phyloP scores from a whole-genome alignment of 2,113 vertebrate genomes.

The Trinectes maculatus region DNA sequence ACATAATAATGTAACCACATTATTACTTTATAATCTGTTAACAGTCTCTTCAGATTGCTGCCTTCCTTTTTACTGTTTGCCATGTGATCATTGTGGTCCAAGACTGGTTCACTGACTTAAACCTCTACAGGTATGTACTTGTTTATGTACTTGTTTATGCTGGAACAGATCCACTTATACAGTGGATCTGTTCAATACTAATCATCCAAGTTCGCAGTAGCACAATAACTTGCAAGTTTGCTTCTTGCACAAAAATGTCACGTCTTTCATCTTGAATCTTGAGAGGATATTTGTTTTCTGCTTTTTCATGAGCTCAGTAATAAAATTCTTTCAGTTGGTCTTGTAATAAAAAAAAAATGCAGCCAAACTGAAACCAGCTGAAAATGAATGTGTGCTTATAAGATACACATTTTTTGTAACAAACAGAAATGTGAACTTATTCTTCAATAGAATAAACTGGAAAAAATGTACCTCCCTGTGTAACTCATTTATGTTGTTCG shows the following conservation, averaged over 20 bases:
- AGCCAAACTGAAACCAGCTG: neutral
- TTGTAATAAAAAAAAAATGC: slow-evolving; percentile 20
- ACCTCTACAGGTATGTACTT: slow-evolving; percentile 86
- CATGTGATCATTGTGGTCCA: slow-evolving; percentile 92
- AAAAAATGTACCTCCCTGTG: no score
- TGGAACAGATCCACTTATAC: no score
- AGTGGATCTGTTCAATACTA: neutral
- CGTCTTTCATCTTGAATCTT: slow-evolving; percentile 41
- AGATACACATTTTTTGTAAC: no score
- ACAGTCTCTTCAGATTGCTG: slow-evolving; percentile 91
- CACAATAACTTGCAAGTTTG: neutral
- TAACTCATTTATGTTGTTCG: no score
- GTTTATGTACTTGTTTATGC: neutral
- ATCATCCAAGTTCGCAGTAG: neutral
- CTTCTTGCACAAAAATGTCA: slow-evolving; percentile 40
- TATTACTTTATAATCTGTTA: neutral
- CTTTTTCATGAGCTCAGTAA: slow-evolving; percentile 46
- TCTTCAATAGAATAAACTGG: no score
- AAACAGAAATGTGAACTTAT: no score
- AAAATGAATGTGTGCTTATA: neutral
- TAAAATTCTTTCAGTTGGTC: slow-evolving; percentile 25
- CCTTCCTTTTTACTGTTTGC: slow-evolving; percentile 93
- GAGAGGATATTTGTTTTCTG: slow-evolving; percentile 62
- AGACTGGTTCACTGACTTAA: slow-evolving; percentile 93
- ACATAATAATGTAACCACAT: neutral